Base-by-base conservation (phyloP, 2,113 vertebrate genomes). In the Rynchops niger region DNA sequence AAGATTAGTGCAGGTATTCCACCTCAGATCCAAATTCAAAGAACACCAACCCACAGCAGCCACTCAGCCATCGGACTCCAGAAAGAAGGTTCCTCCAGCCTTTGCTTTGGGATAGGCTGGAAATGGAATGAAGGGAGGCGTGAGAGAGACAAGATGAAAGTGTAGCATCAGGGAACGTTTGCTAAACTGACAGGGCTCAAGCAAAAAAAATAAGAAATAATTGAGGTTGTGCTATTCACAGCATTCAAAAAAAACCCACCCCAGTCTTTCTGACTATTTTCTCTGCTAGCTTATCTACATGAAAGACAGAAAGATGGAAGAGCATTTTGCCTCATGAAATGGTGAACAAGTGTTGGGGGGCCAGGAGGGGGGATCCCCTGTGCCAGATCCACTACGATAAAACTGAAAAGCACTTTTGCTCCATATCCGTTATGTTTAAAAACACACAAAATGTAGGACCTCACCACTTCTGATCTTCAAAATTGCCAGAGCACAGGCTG, bases 311-410 rank as follows among this genome's bases (percentile, higher is more conserved):
- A 67, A 62, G 22, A 53, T 0, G 21, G n/a, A 59, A 82, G 15
- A 85, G 8, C 2, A 66, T n/a, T 83, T 67, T 34, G 11, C 4
- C 17, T 15, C 53, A 36, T 26, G 25, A 77, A 85, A 90, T 25
- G 42, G 53, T 49, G 15, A 70, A 62, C 38, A 78, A 65, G 7
- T 20, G 1, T 2, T 34, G 43, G 3, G 8, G 7, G 12, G 6
- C 5, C 10, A 2, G 4, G 2, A 52, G 19, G 11, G 16, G 2
- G 6, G 71, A 77, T 15, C 4, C 21, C 12, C 12, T 15, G 7
- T 16, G 19, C 36, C 45, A 90, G 53, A 77, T 61, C 1, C 14
- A 53, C 30, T 55, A 15, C 9, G 67, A 15, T 34, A 61, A 65
- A 72, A 72, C 2, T 74, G 22, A 80, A 69, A 65, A 90, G 22